These are phyloP conservation scores for Epizoanthus illoricatus DNA, from an alignment of 92 coral and sea anemone genomes.

Conservation along the genomic window DNA sequence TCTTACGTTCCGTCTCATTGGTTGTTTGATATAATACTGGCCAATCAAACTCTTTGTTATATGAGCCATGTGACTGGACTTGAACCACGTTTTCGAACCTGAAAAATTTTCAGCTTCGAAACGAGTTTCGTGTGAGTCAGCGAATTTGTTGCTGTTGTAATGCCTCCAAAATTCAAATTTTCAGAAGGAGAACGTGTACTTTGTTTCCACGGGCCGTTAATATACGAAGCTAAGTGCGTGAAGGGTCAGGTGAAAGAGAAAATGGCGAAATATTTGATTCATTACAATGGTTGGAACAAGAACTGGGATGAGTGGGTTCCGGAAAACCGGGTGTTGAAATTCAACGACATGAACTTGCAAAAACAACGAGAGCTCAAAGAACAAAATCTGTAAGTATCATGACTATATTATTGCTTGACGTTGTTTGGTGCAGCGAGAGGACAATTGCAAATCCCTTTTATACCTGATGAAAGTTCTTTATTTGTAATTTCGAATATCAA, in stretches of 20 bases:
- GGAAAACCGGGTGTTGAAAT: slow-evolving; percentile 92
- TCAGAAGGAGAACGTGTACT: slow-evolving; percentile 98
- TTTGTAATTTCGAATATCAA: not conserved
- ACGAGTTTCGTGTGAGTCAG: slow-evolving; percentile 57
- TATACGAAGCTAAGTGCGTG: slow-evolving; percentile 97
- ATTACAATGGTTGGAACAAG: slow-evolving; percentile 99
- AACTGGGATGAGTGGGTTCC: slow-evolving; percentile 99
- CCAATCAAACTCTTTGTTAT: slow-evolving; percentile 49
- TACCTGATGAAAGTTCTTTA: not conserved
- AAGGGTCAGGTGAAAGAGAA: slow-evolving; percentile 94
- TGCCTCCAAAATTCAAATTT: slow-evolving; percentile 98
- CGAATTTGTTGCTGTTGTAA: slow-evolving; percentile 31
- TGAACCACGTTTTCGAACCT: slow-evolving; percentile 58
- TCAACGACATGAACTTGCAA: slow-evolving; percentile 89
- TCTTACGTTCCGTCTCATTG: not conserved
- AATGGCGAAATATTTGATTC: slow-evolving; percentile 92
- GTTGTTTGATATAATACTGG: not conserved
- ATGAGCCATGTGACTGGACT: not conserved
- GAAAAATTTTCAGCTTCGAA: slow-evolving; percentile 29
- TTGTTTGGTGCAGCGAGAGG: not conserved
- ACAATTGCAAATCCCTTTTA: not conserved
- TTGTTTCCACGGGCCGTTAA: slow-evolving; percentile 95
- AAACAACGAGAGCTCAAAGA: slow-evolving; percentile 92
- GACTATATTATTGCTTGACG: not conserved
- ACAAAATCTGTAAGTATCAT: slow-evolving; percentile 79